phyloP scores from a whole-genome alignment of 2,888 invertebrate genomes.

The Sepioteuthis lessoniana region DNA sequence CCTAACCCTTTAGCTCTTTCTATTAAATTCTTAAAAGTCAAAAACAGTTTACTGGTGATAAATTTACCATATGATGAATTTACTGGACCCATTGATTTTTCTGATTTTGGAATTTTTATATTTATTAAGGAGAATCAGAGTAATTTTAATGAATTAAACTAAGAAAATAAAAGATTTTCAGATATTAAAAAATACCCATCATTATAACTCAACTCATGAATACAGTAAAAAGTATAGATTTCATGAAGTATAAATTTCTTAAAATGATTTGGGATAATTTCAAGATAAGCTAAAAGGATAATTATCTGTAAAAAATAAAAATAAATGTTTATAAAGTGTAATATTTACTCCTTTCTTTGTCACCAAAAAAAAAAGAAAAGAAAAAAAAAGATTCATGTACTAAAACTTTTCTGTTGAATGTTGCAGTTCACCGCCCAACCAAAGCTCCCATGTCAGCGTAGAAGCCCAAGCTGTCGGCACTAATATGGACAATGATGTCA shows the following conservation, averaged over 20 bases:
- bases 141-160: too few relatives aligned
- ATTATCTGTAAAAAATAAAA: not conserved
- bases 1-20: too few relatives aligned
- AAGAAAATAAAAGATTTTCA: too few relatives aligned
- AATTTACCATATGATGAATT: too few relatives aligned
- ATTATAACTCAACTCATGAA: too few relatives aligned
- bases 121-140: too few relatives aligned
- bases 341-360: not conserved
- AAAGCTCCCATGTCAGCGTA: conserved; percentile 39
- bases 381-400: not conserved
- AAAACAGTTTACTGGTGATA: too few relatives aligned
- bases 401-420: not conserved
- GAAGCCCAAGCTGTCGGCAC: conserved; percentile 43
- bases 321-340: not conserved
- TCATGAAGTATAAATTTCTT: not conserved
- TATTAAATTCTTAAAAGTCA: too few relatives aligned
- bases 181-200: too few relatives aligned
- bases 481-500: conserved; percentile 8
- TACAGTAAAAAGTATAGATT: too few relatives aligned
- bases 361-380: not conserved
- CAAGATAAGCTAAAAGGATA: not conserved
- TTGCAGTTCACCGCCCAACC: conserved; percentile 43
- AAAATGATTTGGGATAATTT: not conserved
- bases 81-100: too few relatives aligned
- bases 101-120: too few relatives aligned